Evolutionary conservation across 2,797 vertebrate species (phyloP).

Genomic region (Platyrinchus mystaceus): DNA sequence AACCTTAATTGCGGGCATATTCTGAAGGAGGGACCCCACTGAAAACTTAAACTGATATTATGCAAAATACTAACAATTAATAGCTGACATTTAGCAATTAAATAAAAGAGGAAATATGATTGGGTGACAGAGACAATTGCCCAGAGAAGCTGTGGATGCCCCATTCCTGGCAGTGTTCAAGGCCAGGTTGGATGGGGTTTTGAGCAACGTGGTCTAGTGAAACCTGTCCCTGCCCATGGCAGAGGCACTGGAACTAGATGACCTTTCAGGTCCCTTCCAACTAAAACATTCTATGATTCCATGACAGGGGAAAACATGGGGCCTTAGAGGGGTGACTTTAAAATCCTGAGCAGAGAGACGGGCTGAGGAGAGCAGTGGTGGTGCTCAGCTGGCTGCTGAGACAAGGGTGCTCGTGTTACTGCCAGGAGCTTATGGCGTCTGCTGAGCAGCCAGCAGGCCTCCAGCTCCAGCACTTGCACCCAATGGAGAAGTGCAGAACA

Average conservation of each 20-base stretch:
- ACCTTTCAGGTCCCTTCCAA: neutral
- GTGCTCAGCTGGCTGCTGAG: fast-evolving
- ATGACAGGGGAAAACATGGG: neutral
- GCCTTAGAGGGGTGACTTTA: neutral
- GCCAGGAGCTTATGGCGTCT: neutral
- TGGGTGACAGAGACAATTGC: neutral
- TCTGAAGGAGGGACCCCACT: neutral
- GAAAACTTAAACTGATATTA: neutral
- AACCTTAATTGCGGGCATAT: neutral
- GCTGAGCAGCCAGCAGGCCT: neutral
- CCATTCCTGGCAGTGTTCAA: neutral
- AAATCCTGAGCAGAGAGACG: neutral
- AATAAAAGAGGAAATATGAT: neutral
- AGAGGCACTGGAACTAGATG: neutral
- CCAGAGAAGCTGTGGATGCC: neutral
- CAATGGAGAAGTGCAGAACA: fast-evolving
- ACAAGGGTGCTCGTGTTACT: neutral
- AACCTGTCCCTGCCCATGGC: fast-evolving
- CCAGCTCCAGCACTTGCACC: neutral
- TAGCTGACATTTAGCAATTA: neutral
- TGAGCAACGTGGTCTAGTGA: neutral
- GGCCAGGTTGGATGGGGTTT: neutral
- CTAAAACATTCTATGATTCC: neutral
- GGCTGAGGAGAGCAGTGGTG: neutral
- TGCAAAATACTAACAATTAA: neutral